Evolutionary conservation across 1,140 invertebrate species (phyloP), one percentile per base, ranked within the genome.

Genomic region (Drosophila ficusphila): DNA sequence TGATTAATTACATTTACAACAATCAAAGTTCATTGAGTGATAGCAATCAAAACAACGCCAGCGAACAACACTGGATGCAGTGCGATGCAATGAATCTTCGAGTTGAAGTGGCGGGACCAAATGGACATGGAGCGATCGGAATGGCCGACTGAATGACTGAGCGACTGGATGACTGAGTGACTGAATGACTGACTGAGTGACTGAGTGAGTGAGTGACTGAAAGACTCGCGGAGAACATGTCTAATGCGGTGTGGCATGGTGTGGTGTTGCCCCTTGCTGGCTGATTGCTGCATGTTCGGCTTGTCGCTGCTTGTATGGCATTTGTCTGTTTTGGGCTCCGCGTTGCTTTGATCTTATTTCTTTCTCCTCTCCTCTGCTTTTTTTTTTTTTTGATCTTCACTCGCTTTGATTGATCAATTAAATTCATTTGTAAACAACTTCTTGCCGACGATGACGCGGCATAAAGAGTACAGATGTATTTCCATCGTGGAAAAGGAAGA

Each of bases 1-100:
- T 86, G 82, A 86, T 86, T 86, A 88, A 88, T 88, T 88, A 88
- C 81, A 88, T 88, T 86, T 86, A 88, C 81, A 86, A 82, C 81
- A 86, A 86, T 86, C 81, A 77, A 77, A 81, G 82, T 78, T 70
- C 82, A 86, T 88, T 86, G 82, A 86, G 74, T 86, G 82, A 88
- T 86, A 68, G 54, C 82, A 77, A 86, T 86, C 82, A 86, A 62
- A 86, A 86, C 82, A 86, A 62, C 52, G 56, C 76, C 47, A 64
- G 41, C 54, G 21, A 57, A 38, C 49, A 61, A 27, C 27, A 53
- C 18, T 34, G 57, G 42, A 25, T 76, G 42, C 77, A 62, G 48
- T 36, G 46, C 31, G 61, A 56, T 65, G 77, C 73, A 82, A 75
- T 88, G 78, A 82, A 89, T 89, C 83, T 88, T 52, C 57, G 31